A percentile compares a stretch with the other conserved stretches of the same genome.
These are phyloP conservation scores for Rhagologus leucostigma DNA, from an alignment of 2,113 vertebrate species.

Conservation along the genomic window DNA sequence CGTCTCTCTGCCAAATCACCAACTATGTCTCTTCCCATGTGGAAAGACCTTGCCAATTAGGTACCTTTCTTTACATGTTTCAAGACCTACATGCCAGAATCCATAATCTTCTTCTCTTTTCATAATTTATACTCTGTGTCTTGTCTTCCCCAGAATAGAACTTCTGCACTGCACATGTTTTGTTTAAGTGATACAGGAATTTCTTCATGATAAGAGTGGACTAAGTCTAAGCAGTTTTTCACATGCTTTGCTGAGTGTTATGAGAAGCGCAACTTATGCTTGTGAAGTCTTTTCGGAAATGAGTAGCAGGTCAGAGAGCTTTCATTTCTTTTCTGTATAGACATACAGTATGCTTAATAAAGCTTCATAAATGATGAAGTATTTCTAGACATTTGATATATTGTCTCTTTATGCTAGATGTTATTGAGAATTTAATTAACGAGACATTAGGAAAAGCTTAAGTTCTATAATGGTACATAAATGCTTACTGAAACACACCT, in stretches of 20 bases:
- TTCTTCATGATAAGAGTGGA: background rate
- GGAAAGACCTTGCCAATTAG: background rate
- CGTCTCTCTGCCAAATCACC: background rate
- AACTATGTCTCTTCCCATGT: background rate
- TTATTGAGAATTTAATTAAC: background rate
- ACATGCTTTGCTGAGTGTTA: background rate
- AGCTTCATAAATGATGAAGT: background rate
- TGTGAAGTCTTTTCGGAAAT: background rate
- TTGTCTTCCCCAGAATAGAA: background rate
- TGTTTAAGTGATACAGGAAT: background rate
- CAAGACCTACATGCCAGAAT: background rate
- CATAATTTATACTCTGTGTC: background rate
- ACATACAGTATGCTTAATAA: background rate
- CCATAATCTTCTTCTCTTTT: background rate
- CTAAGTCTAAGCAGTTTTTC: background rate
- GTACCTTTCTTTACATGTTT: background rate
- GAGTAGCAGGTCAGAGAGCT: background rate
- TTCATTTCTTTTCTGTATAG: background rate
- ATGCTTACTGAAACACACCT: background rate
- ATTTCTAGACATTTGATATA: background rate
- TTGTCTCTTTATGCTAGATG: background rate
- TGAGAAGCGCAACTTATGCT: background rate
- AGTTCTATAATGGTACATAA: background rate
- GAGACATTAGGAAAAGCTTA: background rate
- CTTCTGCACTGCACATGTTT: background rate